Evolutionary conservation across 2,797 vertebrate species (phyloP), one percentile per base, ranked within the genome.

Genomic region (Sebastes matsubarae): DNA sequence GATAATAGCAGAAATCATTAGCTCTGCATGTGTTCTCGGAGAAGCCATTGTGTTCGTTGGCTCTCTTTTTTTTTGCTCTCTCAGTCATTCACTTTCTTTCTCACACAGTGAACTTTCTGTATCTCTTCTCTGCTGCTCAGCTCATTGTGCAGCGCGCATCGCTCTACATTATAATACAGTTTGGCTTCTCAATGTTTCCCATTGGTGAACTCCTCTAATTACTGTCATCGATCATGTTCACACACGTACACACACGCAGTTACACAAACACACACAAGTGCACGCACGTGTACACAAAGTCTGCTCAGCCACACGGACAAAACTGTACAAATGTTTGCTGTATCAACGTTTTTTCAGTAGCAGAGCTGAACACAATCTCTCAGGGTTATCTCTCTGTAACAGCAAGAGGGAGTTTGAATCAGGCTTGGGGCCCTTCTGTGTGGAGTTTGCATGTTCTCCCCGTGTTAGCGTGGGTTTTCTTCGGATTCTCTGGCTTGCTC

Each of bases 1-100:
- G 85, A 88, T 87, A 82, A 91, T 78, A 77, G 75, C 69, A 79
- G 67, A 82, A 88, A 86, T 82, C 90, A 91, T 92, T 90, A 90
- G 81, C 76, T 72, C 77, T 75, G 80, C 20, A 77, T 77, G 84
- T 77, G 77, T 86, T 87, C 71, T 16, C 54, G 36, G 65, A 58
- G 66, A 72, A 75, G 64, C 36, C 68, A 68, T 71, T 29, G 72
- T 74, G 78, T 86, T 89, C 82, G 85, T 83, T 34, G 18, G 30
- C 25, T 77, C 54, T 75, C n/a, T 55, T 50, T 68, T 32, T 18
- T 57, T 27, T n/a, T 38, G 5, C 12, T 22, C 64, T 36, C 36
- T 70, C 46, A 3, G 8, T 65, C 50, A 4, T 24, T 76, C 6
- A 8, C 42, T 58, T 29, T 68, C 54, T 50, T 25, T 57, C 24